Evolutionary conservation across 2,113 vertebrate genomes (phyloP), one percentile per base, ranked within the genome.

Genomic region (Carassius carassius): DNA sequence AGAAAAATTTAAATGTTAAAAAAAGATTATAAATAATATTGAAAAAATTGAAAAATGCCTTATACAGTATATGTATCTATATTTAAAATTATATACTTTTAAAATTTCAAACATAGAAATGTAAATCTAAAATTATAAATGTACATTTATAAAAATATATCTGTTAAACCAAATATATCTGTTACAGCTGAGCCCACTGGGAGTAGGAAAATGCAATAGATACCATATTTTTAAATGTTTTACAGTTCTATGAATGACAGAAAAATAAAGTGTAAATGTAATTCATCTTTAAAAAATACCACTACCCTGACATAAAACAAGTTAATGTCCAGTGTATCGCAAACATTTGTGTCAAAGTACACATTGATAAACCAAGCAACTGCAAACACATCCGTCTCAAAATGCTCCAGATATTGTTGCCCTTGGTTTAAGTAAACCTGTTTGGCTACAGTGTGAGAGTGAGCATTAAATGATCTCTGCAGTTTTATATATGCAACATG

Each of bases 361-460:
- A 69, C 9, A 19, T 8, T 11, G 32, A 35, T 35, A 69, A 37
- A 19, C 8, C 19, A 21, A 9, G 19, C 2, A 21, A 58, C 17
- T n/a, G 21, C 56, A 65, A 65, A 25, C 62, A 70, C 65, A 44
- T 5, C 47, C 47, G 21, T 49, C 65, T 65, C 47, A 17, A 73
- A 74, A 83, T 62, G 32, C n/a, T 85, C 37, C 44, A 81, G 65
- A 82, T 67, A 69, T 82, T 81, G 58, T 58, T 77, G 72, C 79
- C 47, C 60, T 77, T 77, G 79, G 85, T 82, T 82, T 76, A 49
- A 41, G 62, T 44, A 77, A 63, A 77, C 60, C n/a, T 12, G 47
- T 82, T 60, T 76, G 84, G 60, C 67, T 69, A 29, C 51, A 35
- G 37, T 29, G 65, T 80, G 58, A 23, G 56, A 83, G 29, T 70